phyloP scores from a whole-genome alignment of 1,140 invertebrate species.

The Melitaea cinxia region DNA sequence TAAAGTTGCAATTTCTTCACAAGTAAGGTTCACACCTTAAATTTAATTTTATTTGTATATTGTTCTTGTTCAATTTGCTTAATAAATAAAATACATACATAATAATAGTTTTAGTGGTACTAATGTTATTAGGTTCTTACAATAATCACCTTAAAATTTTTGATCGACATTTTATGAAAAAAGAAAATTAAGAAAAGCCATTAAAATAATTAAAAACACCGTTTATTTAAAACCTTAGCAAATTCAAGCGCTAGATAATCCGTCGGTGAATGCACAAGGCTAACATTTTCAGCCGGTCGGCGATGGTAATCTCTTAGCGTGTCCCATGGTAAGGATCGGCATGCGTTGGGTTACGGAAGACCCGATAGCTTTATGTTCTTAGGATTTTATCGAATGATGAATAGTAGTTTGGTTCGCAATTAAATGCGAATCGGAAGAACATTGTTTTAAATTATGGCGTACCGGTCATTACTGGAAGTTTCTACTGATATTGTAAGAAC shows the following conservation, averaged over 20 bases:
- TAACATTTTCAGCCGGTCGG: constrained; percentile 14
- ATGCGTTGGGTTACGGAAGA: constrained; percentile 1
- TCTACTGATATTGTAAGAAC: not conserved
- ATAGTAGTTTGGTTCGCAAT: constrained; percentile 5
- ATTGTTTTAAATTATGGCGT: constrained; percentile 3
- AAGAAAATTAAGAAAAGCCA: not conserved
- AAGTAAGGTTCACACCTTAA: no score
- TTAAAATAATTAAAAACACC: no score
- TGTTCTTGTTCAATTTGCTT: no score
- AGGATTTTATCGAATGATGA: constrained; percentile 9
- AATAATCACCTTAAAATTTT: no score
- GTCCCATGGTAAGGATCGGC: constrained; percentile 22
- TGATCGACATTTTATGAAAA: no score
- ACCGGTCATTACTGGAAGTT: not conserved
- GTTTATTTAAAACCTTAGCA: no score
- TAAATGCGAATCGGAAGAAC: not conserved
- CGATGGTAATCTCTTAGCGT: constrained; percentile 10
- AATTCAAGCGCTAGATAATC: constrained; percentile 6
- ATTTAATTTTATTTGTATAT: no score
- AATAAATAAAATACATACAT: no score
- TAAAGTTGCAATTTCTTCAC: no score
- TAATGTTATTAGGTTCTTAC: no score
- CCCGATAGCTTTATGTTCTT: constrained; percentile 14
- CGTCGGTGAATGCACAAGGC: not conserved
- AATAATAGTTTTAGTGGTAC: no score